Conservation (phyloP, 2,113 vertebrate species). For the Odontesthes bonariensis region DNA sequence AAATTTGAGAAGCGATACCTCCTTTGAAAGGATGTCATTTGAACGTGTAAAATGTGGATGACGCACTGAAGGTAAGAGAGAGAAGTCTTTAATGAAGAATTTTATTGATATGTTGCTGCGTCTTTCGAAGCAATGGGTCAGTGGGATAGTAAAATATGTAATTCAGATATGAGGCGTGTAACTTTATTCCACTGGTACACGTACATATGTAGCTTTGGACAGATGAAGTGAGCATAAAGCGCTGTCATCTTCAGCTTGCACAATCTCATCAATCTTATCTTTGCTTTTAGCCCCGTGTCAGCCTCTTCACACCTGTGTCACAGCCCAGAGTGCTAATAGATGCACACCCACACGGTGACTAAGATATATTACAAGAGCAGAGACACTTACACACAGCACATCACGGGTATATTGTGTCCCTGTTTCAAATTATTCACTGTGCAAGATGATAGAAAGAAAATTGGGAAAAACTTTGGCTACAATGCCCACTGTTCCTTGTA, state of each 20-base stretch:
- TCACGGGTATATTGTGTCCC: slow-evolving; percentile 73
- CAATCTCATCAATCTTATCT: slow-evolving; percentile 42
- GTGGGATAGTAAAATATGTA: too few relatives aligned
- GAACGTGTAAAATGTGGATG: too few relatives aligned
- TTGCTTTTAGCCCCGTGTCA: slow-evolving; percentile 61
- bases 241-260: neutral
- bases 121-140: too few relatives aligned
- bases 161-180: too few relatives aligned
- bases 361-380: slow-evolving; percentile 63
- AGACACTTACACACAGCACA: slow-evolving; percentile 61
- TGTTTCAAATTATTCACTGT: slow-evolving; percentile 56
- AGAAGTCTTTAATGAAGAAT: too few relatives aligned
- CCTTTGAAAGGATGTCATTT: too few relatives aligned
- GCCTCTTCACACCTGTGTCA: slow-evolving; percentile 67
- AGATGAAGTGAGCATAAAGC: neutral
- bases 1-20: too few relatives aligned
- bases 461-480: slow-evolving; percentile 22
- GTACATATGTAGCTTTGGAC: slow-evolving; percentile 4
- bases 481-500: slow-evolving; percentile 2
- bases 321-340: slow-evolving; percentile 71
- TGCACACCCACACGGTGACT: slow-evolving; percentile 74
- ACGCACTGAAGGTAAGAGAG: too few relatives aligned
- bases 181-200: neutral
- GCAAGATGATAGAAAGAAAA: slow-evolving; percentile 31
- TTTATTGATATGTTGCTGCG: too few relatives aligned